phyloP scores from a whole-genome alignment of 1,140 invertebrate genomes.

The Antheraea mylitta region DNA sequence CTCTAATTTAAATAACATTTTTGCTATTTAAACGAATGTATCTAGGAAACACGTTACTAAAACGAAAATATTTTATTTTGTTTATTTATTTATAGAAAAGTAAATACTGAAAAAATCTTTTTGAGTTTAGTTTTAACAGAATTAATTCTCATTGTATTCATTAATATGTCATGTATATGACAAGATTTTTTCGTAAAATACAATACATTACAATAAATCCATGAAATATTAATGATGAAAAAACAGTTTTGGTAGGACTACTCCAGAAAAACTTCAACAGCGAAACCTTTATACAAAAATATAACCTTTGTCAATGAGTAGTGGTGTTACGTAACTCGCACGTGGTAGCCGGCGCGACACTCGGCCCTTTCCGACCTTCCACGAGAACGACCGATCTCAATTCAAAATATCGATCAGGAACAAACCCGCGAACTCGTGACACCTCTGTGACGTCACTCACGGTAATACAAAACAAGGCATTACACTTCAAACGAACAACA shows the following conservation, averaged over 20 bases:
- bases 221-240: too few relatives aligned
- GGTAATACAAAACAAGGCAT: slow-evolving; percentile 26
- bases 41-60: too few relatives aligned
- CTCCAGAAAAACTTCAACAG: neutral
- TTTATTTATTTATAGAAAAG: too few relatives aligned
- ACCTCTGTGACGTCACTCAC: slow-evolving; percentile 61
- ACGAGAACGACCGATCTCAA: slow-evolving; percentile 51
- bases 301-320: slow-evolving; percentile 70
- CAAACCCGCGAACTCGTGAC: slow-evolving; percentile 56
- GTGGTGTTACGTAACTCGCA: slow-evolving; percentile 68
- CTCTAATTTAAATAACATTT: neutral
- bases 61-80: too few relatives aligned
- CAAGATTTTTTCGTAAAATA: too few relatives aligned
- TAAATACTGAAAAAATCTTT: too few relatives aligned
- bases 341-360: slow-evolving; percentile 52
- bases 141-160: too few relatives aligned
- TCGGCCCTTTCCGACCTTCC: slow-evolving; percentile 43
- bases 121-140: too few relatives aligned
- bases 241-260: neutral
- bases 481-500: neutral
- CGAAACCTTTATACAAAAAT: slow-evolving; percentile 41
- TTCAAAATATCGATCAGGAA: slow-evolving; percentile 60
- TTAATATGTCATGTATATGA: too few relatives aligned
- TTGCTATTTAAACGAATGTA: too few relatives aligned
- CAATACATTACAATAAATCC: too few relatives aligned